These are phyloP conservation scores for Onychomys arenicola DNA, from an alignment of 2,797 vertebrate species.

Conservation along the genomic window DNA sequence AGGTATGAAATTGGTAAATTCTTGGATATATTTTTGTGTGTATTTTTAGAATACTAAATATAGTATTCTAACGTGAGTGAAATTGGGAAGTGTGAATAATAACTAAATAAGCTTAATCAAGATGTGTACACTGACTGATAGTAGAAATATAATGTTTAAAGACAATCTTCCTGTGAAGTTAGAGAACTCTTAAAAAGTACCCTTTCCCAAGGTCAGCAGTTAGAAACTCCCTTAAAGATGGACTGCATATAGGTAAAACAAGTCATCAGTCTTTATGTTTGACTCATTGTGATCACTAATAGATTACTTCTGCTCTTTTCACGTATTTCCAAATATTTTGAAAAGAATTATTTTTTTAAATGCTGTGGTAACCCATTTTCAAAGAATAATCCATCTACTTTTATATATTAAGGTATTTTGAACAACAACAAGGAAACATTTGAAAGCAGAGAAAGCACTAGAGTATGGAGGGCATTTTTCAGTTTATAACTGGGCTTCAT, in stretches of 20 bases:
- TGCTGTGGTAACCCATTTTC: not conserved
- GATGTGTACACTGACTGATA: not conserved
- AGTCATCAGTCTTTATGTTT: constrained; percentile 45
- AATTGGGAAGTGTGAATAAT: not conserved
- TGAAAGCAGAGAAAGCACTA: constrained; percentile 8
- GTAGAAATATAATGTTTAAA: not conserved
- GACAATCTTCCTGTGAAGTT: constrained; percentile 3
- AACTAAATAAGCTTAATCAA: not conserved
- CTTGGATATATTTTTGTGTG: not conserved
- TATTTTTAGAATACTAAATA: not conserved
- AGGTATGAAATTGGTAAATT: not conserved
- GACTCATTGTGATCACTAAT: constrained; percentile 31
- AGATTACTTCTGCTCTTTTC: constrained; percentile 61
- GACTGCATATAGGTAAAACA: constrained; percentile 28
- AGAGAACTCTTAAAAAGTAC: not conserved
- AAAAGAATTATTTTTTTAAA: not conserved
- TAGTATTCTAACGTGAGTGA: not conserved
- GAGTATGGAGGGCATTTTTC: not conserved
- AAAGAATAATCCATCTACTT: not conserved
- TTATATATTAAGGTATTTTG: constrained; percentile 63
- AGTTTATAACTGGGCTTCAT: not conserved
- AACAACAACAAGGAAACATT: not conserved
- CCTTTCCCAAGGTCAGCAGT: constrained; percentile 67
- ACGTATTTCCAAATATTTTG: not conserved
- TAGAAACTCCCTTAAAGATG: constrained; percentile 48